Evolutionary conservation across 2,797 vertebrate species (phyloP).

Genomic region (Karalla daura): DNA sequence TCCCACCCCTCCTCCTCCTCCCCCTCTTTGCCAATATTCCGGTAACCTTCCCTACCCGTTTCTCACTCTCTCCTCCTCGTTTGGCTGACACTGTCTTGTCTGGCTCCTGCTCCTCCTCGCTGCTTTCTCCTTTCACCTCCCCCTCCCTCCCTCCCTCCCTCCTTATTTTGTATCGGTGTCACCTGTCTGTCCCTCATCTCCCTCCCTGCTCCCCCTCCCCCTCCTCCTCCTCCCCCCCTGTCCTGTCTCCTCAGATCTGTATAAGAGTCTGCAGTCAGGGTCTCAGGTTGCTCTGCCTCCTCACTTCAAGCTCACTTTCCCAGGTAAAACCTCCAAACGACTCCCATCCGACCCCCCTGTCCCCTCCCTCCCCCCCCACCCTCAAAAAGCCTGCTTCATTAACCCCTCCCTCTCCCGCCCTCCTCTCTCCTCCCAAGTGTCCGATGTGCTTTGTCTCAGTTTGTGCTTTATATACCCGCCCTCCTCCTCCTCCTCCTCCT

Average conservation of each 20-base stretch:
- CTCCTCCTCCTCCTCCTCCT: no score
- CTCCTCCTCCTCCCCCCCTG: constrained; percentile 43
- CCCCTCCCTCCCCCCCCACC: constrained; percentile 16
- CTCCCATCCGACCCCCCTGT: no score
- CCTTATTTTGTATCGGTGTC: constrained; percentile 4
- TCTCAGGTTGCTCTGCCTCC: constrained; percentile 94
- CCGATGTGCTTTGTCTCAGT: constrained; percentile 39
- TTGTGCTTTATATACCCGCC: no score
- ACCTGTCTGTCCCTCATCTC: constrained; percentile 21
- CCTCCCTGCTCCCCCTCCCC: constrained; percentile 41
- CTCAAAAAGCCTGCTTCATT: constrained; percentile 41
- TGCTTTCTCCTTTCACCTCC: constrained; percentile 9
- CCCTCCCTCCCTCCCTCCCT: neutral
- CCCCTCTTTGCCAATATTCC: constrained; percentile 4
- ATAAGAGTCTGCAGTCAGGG: constrained; percentile 98
- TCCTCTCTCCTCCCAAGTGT: constrained; percentile 29
- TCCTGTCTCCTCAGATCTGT: constrained; percentile 90
- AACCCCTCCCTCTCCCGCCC: constrained; percentile 2
- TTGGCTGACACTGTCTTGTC: constrained; percentile 12
- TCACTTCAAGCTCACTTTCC: constrained; percentile 95
- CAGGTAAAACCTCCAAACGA: constrained; percentile 93
- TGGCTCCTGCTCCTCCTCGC: constrained; percentile 11
- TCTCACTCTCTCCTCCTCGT: constrained; percentile 14
- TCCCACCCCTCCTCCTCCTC: neutral
- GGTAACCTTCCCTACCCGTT: neutral